These are phyloP conservation scores for Hyles vespertilio DNA, from an alignment of 1,140 invertebrate genomes.

Conservation along the genomic window DNA sequence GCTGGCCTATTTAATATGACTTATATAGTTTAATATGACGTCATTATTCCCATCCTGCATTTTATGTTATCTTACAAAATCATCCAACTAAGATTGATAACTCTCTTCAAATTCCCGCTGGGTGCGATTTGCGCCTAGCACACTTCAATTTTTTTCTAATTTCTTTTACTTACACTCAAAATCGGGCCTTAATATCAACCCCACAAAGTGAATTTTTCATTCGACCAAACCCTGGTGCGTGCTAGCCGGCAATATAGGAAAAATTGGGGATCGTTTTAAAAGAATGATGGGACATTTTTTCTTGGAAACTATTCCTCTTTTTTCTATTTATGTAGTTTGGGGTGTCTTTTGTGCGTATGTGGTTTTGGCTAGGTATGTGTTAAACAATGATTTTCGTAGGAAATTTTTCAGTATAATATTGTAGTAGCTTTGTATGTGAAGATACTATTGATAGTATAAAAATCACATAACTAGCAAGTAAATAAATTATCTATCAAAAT, in stretches of 20 bases:
- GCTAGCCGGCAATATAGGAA: slow-evolving; percentile 45
- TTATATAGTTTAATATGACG: too few relatives aligned
- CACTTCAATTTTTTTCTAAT: slow-evolving; percentile 54
- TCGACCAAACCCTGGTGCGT: slow-evolving; percentile 38
- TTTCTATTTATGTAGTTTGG: slow-evolving; percentile 5
- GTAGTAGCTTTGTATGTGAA: too few relatives aligned
- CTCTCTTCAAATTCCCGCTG: slow-evolving; percentile 52
- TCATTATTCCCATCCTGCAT: too few relatives aligned
- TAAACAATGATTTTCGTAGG: too few relatives aligned
- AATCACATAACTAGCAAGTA: too few relatives aligned
- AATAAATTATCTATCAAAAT: too few relatives aligned
- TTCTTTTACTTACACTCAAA: slow-evolving; percentile 18
- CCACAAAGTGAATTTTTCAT: slow-evolving; percentile 17
- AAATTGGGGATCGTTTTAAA: slow-evolving; percentile 57
- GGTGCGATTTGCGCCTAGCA: slow-evolving; percentile 56
- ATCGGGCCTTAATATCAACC: slow-evolving; percentile 16
- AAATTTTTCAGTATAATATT: too few relatives aligned
- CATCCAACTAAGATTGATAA: slow-evolving; percentile 57
- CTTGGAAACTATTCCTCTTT: slow-evolving; percentile 32
- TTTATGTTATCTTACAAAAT: slow-evolving; percentile 5
- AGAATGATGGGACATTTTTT: slow-evolving; percentile 56
- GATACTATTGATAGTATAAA: too few relatives aligned
- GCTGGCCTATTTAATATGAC: too few relatives aligned
- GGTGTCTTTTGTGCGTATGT: background rate
- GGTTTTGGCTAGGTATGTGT: too few relatives aligned